Percentiles rank a stretch among this genome's conserved stretches.
phyloP scores from a whole-genome alignment of 2,797 vertebrate species.

The Dendrocincla fuliginosa region DNA sequence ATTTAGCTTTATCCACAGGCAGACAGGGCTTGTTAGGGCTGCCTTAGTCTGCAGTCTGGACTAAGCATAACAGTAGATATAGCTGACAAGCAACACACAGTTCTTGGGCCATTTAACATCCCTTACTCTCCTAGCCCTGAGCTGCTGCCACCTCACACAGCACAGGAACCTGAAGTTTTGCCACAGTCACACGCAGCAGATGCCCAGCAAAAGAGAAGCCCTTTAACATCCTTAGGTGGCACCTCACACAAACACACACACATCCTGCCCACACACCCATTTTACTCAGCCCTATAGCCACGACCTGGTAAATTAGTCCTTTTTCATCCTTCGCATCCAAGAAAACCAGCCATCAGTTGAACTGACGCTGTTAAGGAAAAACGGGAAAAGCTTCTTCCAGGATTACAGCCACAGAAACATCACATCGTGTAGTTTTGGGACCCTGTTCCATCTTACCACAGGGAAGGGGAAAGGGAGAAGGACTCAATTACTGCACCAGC shows the following conservation, averaged over 20 bases:
- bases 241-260: background rate
- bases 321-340: background rate
- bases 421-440: background rate
- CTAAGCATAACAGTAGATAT: background rate
- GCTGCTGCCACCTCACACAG: background rate
- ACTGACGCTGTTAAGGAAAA: background rate
- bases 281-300: background rate
- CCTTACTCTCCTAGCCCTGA: background rate
- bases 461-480: background rate
- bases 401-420: background rate
- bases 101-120: background rate
- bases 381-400: background rate
- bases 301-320: background rate
- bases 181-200: background rate
- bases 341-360: rapidly evolving
- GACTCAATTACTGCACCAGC: background rate
- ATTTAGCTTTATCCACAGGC: background rate
- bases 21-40: background rate
- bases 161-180: background rate
- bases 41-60: background rate
- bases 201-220: background rate
- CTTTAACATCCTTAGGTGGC: too few species aligned
- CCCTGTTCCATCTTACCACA: too few species aligned
- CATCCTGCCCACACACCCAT: background rate
- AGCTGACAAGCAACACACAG: background rate